phyloP scores from a whole-genome alignment of 2,113 vertebrate genomes.

The Talpa occidentalis region DNA sequence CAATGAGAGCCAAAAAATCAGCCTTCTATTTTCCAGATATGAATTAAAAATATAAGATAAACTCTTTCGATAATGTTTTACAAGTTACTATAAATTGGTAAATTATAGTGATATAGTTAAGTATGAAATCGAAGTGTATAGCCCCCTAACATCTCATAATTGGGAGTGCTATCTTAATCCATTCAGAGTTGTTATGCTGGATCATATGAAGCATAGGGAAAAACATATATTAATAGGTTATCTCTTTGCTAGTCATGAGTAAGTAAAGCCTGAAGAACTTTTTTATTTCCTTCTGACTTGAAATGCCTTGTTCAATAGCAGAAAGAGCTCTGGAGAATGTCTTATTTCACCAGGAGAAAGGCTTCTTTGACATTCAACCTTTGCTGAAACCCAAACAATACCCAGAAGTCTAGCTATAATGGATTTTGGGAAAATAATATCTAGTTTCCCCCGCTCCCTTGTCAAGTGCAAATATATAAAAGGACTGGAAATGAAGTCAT shows the following conservation, averaged over 20 bases:
- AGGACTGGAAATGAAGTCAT: neutral
- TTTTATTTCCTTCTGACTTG: neutral
- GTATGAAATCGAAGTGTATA: neutral
- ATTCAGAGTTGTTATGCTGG: neutral
- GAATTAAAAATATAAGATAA: slow-evolving; percentile 21
- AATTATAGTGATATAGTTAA: too few relatives aligned
- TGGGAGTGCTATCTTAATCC: neutral
- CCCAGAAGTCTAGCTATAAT: neutral
- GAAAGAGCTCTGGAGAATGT: neutral
- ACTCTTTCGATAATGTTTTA: neutral
- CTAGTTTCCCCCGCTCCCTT: neutral
- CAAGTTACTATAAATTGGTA: neutral
- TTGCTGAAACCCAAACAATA: neutral
- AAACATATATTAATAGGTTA: neutral
- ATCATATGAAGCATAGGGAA: neutral
- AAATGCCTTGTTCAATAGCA: neutral
- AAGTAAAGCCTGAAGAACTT: neutral
- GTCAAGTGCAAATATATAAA: neutral
- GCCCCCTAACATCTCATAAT: neutral
- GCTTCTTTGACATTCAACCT: neutral
- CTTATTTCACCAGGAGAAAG: neutral
- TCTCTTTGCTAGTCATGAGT: neutral
- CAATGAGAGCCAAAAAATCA: neutral
- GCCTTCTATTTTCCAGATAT: neutral
- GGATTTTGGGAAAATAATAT: neutral